These are phyloP conservation scores for Aplodontia rufa DNA, from an alignment of 2,113 vertebrate species.

Conservation along the genomic window DNA sequence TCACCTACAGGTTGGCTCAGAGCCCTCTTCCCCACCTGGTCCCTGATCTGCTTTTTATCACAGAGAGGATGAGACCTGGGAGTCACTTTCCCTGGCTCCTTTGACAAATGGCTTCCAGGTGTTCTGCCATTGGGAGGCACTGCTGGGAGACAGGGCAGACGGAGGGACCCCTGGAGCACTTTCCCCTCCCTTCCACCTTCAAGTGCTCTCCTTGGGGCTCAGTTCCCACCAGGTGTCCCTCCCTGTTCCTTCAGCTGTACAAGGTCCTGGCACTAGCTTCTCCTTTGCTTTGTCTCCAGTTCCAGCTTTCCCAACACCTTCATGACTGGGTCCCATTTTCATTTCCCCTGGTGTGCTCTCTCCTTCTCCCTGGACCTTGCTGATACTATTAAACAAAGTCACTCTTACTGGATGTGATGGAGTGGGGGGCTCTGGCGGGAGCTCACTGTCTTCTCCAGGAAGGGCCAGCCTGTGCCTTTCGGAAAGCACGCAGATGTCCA, in stretches of 20 bases:
- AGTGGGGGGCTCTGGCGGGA: slow-evolving; percentile 76
- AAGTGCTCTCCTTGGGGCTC: background rate
- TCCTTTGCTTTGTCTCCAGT: too few relatives aligned
- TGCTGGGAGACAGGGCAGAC: accelerated
- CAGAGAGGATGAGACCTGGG: background rate
- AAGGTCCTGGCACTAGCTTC: accelerated
- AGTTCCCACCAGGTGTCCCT: too few relatives aligned
- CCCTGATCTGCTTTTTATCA: background rate
- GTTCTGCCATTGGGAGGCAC: background rate
- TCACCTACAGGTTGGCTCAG: background rate
- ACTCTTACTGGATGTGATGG: slow-evolving; percentile 79
- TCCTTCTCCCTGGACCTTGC: background rate
- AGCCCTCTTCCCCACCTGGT: background rate
- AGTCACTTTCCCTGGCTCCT: background rate
- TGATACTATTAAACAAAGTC: background rate
- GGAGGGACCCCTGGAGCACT: too few relatives aligned
- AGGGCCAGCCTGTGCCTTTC: slow-evolving; percentile 78
- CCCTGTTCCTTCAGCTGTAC: background rate
- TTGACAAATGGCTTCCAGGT: background rate
- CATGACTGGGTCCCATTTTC: accelerated
- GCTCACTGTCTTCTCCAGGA: slow-evolving; percentile 76
- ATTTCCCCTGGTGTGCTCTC: accelerated
- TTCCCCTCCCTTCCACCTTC: background rate
- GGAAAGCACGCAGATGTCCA: slow-evolving; percentile 90
- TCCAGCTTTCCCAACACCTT: too few relatives aligned